A percentile compares a stretch with the other conserved stretches of the same genome.
phyloP scores from a whole-genome alignment of 2,888 invertebrate genomes.

The Pseudeuparius sepicola region DNA sequence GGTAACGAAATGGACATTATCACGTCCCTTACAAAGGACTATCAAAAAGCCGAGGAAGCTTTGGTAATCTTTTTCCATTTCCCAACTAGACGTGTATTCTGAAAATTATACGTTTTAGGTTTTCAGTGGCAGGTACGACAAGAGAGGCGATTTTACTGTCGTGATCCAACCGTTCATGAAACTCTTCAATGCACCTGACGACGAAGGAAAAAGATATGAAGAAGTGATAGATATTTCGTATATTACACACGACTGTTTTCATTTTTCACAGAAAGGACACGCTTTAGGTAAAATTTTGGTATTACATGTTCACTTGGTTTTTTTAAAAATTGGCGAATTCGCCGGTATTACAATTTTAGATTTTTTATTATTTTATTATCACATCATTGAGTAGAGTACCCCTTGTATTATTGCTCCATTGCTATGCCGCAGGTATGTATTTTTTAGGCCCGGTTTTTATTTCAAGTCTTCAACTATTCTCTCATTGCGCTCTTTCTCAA shows the following conservation, averaged over 20 bases:
- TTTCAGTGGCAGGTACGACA: constrained; percentile 54
- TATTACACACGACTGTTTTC: constrained; percentile 68
- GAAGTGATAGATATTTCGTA: constrained; percentile 58
- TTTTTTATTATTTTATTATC: too few species aligned
- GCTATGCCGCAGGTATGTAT: too few species aligned
- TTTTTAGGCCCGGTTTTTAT: too few species aligned
- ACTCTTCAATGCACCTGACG: constrained; percentile 52
- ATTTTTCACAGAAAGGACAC: constrained; percentile 72
- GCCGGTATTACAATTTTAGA: too few species aligned
- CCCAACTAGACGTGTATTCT: not conserved
- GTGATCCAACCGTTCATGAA: constrained; percentile 64
- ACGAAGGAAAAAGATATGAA: constrained; percentile 35
- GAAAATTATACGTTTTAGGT: constrained; percentile 34
- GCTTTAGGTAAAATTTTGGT: constrained; percentile 48
- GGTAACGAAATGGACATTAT: constrained; percentile 49
- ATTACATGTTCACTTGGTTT: not conserved
- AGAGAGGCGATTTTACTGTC: constrained; percentile 58
- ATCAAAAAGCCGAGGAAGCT: constrained; percentile 55
- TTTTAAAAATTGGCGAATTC: too few species aligned
- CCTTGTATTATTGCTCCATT: too few species aligned
- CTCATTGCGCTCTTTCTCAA: too few species aligned
- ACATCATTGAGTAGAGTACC: too few species aligned
- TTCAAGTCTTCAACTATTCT: too few species aligned
- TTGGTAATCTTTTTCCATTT: constrained; percentile 43
- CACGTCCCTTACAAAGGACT: constrained; percentile 49